These are phyloP conservation scores for Lepisosteus oculatus DNA, from an alignment of 2,113 vertebrate genomes.

Conservation along the genomic window DNA sequence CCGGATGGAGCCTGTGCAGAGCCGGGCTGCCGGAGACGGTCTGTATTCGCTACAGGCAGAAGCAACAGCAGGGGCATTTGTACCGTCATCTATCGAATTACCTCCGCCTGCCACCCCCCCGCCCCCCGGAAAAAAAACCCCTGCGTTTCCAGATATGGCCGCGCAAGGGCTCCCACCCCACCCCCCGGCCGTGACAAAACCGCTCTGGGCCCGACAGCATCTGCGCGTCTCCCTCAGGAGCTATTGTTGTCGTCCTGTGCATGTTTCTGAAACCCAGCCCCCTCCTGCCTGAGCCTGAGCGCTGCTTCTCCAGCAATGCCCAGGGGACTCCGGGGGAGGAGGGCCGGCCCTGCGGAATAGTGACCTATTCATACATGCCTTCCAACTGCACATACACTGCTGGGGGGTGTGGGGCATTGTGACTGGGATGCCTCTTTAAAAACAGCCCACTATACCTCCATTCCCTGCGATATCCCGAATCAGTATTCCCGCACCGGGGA, in stretches of 20 bases:
- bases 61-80: too few species aligned
- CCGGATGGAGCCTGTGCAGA: too few species aligned
- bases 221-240: constrained; percentile 69
- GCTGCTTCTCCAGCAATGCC: constrained; percentile 47
- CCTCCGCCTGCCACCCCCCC: too few species aligned
- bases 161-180: too few species aligned
- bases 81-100: too few species aligned
- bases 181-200: too few species aligned
- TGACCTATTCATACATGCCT: constrained; percentile 55
- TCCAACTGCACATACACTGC: constrained; percentile 30
- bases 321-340: constrained; percentile 50
- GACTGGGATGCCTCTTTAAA: constrained; percentile 65
- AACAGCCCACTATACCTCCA: constrained; percentile 43
- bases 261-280: constrained; percentile 54
- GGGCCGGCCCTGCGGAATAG: constrained; percentile 47
- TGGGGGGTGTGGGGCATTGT: constrained; percentile 58
- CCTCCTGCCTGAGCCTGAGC: constrained; percentile 38
- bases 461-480: constrained; percentile 61
- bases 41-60: too few species aligned
- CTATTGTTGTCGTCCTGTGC: constrained; percentile 62
- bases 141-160: too few species aligned
- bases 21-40: too few species aligned
- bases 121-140: too few species aligned
- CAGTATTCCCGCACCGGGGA: constrained; percentile 46
- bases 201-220: constrained; percentile 38